Evolutionary conservation across 2,888 invertebrate species (phyloP), one percentile per base, ranked within the genome.

Genomic region (Nymphalis c-album): DNA sequence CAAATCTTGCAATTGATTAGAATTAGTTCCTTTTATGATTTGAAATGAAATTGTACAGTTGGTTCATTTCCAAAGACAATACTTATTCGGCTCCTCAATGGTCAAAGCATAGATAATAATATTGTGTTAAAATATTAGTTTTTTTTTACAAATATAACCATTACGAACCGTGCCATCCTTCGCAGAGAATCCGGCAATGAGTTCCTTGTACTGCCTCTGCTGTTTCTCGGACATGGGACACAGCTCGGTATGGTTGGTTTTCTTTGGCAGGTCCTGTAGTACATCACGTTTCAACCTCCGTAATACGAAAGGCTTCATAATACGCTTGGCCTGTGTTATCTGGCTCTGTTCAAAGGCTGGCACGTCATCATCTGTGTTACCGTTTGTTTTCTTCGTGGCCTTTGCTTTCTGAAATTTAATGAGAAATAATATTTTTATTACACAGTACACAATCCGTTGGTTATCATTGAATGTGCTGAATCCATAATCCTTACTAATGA

Each of bases 291-390:
- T 99, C 59, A 98, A 90, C 67, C 99, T 93, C 20, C 99, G 93
- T 57, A 99, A 92, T 4, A 99, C 95, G 85, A 99, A 99, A 0
- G 99, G 99, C 84, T 96, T 97, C 96, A 99, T 98, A 75, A 99
- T 98, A 61, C 96, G 94, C 83, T 99, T 98, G 0, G 99, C 99
- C 79, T 98, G 97, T 17, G 95, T 95, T 55, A 99, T 96, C 85
- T 98, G 97, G 67, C 97, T 96, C 80, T 95, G 94, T 83, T 98
- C 98, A 86, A 98, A 99, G n/a, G 95, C 89, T 0, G 96, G 95
- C 22, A 94, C 85, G 47, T 94, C 94, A 10, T 95, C 94, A 13
- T 94, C 94, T 1, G 64, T 60, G 3, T 84, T 86, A 20, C 85
- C 87, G 17, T 86, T 85, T 0, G 83, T 85, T 72, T 92, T 93